Base-by-base conservation (phyloP, 2,797 vertebrate species). In the Lepus townsendii region DNA sequence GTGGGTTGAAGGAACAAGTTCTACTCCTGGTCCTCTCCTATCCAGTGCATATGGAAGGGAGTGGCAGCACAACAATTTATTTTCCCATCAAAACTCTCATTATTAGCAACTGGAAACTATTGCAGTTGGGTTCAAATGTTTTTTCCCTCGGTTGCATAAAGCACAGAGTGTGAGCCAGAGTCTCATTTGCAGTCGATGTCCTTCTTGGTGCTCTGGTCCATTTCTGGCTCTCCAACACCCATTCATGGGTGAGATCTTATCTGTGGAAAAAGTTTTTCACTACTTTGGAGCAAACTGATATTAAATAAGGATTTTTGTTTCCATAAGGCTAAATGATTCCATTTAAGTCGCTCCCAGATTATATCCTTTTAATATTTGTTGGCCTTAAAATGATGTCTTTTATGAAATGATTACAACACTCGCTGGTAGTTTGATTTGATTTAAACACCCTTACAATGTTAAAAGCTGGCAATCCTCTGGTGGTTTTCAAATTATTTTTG, bases 101-200 rank as follows among this genome's bases (percentile, higher is more conserved):
- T 83, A 95, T 90, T 83, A 95, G 78, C 96, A 96, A 96, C 94
- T 96, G 93, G 95, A 94, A 96, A 95, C 88, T 86, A 96, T 96
- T 97, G 86, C 47, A 94, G 95, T 94, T 72, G 88, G 92, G 94
- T 96, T 97, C 91, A 95, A 96, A 91, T 95, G 85, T 77, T 92
- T 90, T 95, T 95, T 85, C 75, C 42, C 89, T 62, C 75, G 24
- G 79, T 95, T 91, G 79, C 88, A 86, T 96, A 94, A 97, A 95
- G 95, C 95, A 91, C 17, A 16, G 60, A 79, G 26, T 68, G 35
- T 83, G 68, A 83, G 95, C 83, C 90, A 89, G 78, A 63, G 72
- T 57, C 16, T 83, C 73, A 72, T 76, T 94, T 90, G 90, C 62
- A 91, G 72, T 57, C 35, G 24, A 63, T 97, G 76, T 62, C 26